Base-by-base conservation (phyloP, 2,888 invertebrate species). In the Drosophila imparisetae region DNA sequence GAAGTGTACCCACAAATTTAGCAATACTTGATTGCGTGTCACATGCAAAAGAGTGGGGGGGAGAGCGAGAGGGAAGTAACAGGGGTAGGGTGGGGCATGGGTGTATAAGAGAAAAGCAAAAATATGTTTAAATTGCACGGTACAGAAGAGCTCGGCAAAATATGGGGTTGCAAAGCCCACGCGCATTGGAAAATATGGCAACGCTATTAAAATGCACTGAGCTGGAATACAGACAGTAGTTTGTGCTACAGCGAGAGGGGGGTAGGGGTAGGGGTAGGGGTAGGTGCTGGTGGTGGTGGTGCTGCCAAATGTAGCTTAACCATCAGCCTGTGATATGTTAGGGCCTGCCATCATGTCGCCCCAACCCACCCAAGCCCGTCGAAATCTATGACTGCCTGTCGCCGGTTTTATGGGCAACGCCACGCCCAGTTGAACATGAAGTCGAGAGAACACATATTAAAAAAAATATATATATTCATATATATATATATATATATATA, bases 381-480 rank as follows among this genome's bases (percentile, higher is more conserved):
- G 42, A 74, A 86, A 83, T 84, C 88, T 84, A 88, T 75, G 83
- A 72, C 77, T 75, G 66, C 48, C 73, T 74, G 87, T 85, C 72
- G 60, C 69, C 83, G 67, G 80, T 72, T 80, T 75, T 78, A 78
- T 75, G 76, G 76, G 60, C 62, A 62, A 53, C 58, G 57, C 63
- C 52, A 75, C 80, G 80, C 80, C 78, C 78, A 68, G 72, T 75
- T 78, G 42, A 79, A 71, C 78, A 78, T 55, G 58, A 60, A 59
- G 61, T 42, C 34, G 21, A 52, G 30, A 34, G 45, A 53, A 40
- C 53, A 49, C 18, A 50, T 38, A 53, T 18, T 42, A 42, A 68
- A n/a, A 29, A 48, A 21, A 36, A 57, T 15, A 42, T n/a, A 18
- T 18, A 2, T 4, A 38, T 4, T 8, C n/a, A n/a, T 3, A 7